Evolutionary conservation across 2,888 invertebrate genomes (phyloP), one percentile per base, ranked within the genome.

Genomic region (Polymixis lichenea): DNA sequence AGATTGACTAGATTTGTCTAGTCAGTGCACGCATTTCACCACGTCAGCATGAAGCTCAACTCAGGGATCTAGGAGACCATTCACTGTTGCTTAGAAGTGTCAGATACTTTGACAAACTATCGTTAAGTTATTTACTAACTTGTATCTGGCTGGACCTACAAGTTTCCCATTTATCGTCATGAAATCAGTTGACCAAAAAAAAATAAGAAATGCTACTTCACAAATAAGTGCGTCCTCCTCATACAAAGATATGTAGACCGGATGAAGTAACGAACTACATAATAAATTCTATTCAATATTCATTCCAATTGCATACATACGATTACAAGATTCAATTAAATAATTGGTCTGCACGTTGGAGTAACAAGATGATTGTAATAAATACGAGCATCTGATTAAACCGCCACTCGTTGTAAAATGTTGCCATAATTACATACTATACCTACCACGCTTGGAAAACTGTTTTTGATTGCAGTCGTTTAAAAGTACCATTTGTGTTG

Each of bases 211-310:
- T 62, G 46, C 28, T 17, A 49, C 32, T 17, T 55, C 9, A 15
- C n/a, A 38, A 65, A 64, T 51, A 58, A 25, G 0, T 19, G 2
- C 13, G 11, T 17, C n/a, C 4, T 65, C 49, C 8, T 38, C 60
- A 38, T 28, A 61, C 28, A 78, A 49, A 80, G 65, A 8, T 49
- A 61, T n/a, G 1, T 60, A 9, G 73, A 49, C n/a, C 0, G 28
- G 19, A 72, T 73, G 60, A 73, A 61, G 65, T 80, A 66, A 78
- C 65, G 43, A 80, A 43, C 46, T n/a, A 28, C 73, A 38, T 80
- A 62, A 71, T 62, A 78, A 49, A 66, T 66, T 55, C 38, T n/a
- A 1, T n/a, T 65, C 46, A 38, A 64, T 56, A 80, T 53, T 65
- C 28, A 73, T 51, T 19, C 38, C 3, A 55, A 51, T 70, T 71